These are phyloP conservation scores for Blera fallax DNA, from an alignment of 2,888 invertebrate genomes.

Conservation along the genomic window DNA sequence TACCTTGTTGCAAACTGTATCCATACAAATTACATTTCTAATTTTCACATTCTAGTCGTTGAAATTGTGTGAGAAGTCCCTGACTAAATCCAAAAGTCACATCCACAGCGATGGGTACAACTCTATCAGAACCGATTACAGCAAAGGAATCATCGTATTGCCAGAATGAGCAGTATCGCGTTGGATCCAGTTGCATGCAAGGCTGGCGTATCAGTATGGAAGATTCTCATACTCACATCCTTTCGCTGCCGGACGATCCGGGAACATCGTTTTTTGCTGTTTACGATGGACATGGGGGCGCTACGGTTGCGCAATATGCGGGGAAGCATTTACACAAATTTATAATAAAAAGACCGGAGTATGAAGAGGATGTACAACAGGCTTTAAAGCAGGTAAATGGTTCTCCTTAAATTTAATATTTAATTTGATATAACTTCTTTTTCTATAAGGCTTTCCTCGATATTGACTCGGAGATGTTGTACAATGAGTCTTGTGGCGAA, in stretches of 20 bases:
- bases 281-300: slow-evolving; percentile 89
- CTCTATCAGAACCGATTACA: slow-evolving; percentile 97
- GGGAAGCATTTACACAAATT: slow-evolving; percentile 97
- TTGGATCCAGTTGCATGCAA: slow-evolving; percentile 99
- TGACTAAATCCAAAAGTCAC: slow-evolving; percentile 18
- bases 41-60: slow-evolving; percentile 46
- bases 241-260: slow-evolving; percentile 96
- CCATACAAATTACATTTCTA: slow-evolving; percentile 15
- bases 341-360: slow-evolving; percentile 91
- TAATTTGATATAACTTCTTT: not conserved
- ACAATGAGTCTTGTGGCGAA: slow-evolving; percentile 92
- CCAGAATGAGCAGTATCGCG: slow-evolving; percentile 86
- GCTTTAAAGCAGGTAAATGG: slow-evolving; percentile 90
- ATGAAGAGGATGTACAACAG: slow-evolving; percentile 90
- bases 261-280: slow-evolving; percentile 97
- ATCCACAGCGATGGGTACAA: slow-evolving; percentile 92
- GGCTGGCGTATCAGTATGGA: slow-evolving; percentile 99
- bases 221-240: slow-evolving; percentile 98
- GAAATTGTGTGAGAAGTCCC: slow-evolving; percentile 12
- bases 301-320: slow-evolving; percentile 96
- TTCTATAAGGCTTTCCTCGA: slow-evolving; percentile 90
- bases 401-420: not conserved
- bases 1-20: not conserved
- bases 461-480: slow-evolving; percentile 95
- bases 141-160: slow-evolving; percentile 92